Base-by-base conservation (phyloP, 1,140 invertebrate genomes). In the Onthophagus taurus region DNA sequence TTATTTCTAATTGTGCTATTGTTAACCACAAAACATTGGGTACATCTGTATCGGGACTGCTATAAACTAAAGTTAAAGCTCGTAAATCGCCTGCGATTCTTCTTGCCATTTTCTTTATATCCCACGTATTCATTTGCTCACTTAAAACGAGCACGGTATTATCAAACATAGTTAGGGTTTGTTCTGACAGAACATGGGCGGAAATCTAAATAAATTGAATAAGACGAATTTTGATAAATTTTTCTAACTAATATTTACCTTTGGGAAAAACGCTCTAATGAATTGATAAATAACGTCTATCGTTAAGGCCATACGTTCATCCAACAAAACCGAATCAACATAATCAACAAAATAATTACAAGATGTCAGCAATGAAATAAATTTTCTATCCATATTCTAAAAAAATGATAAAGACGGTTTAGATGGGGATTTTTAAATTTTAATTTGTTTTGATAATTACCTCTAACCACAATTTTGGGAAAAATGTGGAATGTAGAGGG, bases 401-500 rank as follows among this genome's bases (percentile, higher is more conserved):
- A 58, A 58, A 44, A 14, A 50, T 52, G 41, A 35, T 44, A 34
- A 39, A 51, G 16, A 30, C 37, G 35, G 33, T 37, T 23, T 8
- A 2, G 5, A n/a, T n/a, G 18, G 12, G 19, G 19, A 4, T 17
- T 13, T 9, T 9, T 23, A 13, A 2, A 29, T 29, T 29, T n/a
- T 9, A 14, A 26, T 17, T 4, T 41, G 11, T 11, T 29, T 16
- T 67, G 58, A 81, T 73, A 45, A 82, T 76, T 17, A 90, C 80
- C 55, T 90, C 84, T 17, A 83, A 63, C 88, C 87, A 91, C 38
- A 91, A 69, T 55, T 85, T 83, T 4, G 88, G 84, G 67, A 93
- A 91, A 52, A 83, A 78, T 11, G 80, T 81, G 43, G 85, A 77
- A 65, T 89, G 81, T 14, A 91, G 68, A 16, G 85, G 83, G 30